Percentiles rank a stretch among this genome's conserved stretches.
Evolutionary conservation across 2,113 vertebrate genomes (phyloP).

Genomic region (Cisticola juncidis): DNA sequence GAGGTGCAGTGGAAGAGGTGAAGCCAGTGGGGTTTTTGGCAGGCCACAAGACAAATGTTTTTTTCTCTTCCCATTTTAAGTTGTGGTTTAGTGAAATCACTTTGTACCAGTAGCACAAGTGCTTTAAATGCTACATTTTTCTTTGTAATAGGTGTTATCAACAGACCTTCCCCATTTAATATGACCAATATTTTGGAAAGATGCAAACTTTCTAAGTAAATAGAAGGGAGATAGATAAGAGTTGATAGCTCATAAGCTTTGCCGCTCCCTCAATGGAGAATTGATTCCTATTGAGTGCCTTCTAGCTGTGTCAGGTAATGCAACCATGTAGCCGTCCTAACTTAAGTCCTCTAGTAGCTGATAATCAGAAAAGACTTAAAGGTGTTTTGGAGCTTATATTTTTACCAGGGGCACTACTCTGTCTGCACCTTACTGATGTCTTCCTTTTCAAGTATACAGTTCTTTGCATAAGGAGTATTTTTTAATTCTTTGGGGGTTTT

Average conservation of each 20-base stretch:
- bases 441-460: not conserved
- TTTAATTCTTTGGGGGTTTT: not conserved
- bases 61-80: not conserved
- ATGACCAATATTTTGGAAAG: not conserved
- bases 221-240: not conserved
- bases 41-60: not conserved
- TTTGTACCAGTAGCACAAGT: not conserved
- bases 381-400: not conserved
- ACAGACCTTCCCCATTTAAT: not conserved
- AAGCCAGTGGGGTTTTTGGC: accelerated
- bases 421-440: not conserved
- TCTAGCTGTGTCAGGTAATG: not conserved
- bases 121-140: not conserved
- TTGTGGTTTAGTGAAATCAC: not conserved
- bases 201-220: not conserved
- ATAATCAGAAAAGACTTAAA: not conserved
- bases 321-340: not conserved
- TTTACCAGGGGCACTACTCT: not conserved
- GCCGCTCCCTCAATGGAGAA: not conserved
- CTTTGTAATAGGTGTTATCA: not conserved
- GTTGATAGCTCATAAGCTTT: not conserved
- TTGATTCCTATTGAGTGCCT: not conserved
- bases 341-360: not conserved
- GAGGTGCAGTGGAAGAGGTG: not conserved
- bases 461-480: not conserved